Conservation (phyloP, 2,888 invertebrate genomes). For the Macaria notata region DNA sequence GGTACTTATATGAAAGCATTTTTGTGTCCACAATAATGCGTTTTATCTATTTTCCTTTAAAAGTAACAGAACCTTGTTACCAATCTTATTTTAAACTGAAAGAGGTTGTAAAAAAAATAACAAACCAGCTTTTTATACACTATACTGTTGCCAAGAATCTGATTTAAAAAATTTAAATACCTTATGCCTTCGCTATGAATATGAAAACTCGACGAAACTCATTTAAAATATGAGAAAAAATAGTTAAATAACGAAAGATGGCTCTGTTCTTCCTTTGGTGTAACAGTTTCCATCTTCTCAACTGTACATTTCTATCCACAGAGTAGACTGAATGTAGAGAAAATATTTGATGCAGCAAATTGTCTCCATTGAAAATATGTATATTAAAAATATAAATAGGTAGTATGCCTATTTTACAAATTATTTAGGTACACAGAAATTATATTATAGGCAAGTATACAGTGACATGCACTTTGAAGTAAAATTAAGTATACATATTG, state of each 20-base stretch:
- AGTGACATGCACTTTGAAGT: no score
- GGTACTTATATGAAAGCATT: no score
- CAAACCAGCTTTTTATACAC: constrained; percentile 9
- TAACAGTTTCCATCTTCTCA: constrained; percentile 63
- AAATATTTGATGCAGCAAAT: no score
- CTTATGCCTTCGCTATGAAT: constrained; percentile 47
- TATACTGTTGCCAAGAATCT: constrained; percentile 33
- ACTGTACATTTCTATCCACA: constrained; percentile 56
- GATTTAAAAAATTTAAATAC: constrained; percentile 36
- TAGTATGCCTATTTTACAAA: no score
- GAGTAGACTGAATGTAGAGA: constrained; percentile 42
- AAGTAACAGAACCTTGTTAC: constrained; percentile 5
- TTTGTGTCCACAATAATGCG: no score
- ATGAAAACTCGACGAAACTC: constrained; percentile 56
- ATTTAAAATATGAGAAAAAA: constrained; percentile 69
- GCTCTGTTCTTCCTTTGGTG: constrained; percentile 59
- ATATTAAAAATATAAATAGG: no score
- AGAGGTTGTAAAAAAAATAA: constrained; percentile 17
- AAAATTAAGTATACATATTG: no score
- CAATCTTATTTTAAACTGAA: constrained; percentile 3
- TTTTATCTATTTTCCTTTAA: background rate
- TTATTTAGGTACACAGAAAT: no score
- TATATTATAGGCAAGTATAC: no score
- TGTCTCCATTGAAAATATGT: no score
- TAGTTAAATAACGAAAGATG: constrained; percentile 69